A percentile compares a stretch with the other conserved stretches of the same genome.
These are phyloP conservation scores for Heterodera filipjevi DNA, from an alignment of 2,888 invertebrate species.

Conservation along the genomic window DNA sequence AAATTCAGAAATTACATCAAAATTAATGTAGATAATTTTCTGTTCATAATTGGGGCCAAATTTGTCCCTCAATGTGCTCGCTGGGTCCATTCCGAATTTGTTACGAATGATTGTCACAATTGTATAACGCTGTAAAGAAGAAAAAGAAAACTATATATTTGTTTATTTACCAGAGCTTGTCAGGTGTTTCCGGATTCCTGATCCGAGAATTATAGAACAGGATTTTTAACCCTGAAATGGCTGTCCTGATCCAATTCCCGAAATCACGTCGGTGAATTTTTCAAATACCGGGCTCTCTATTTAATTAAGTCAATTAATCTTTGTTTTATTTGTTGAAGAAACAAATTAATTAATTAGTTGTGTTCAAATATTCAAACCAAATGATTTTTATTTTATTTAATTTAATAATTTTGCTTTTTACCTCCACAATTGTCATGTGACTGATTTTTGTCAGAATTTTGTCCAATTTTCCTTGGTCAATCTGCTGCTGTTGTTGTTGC, in stretches of 20 bases:
- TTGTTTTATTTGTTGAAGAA: too few species aligned
- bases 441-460: not conserved
- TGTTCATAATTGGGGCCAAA: not conserved
- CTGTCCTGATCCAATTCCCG: too few species aligned
- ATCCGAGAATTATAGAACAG: too few species aligned
- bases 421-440: slow-evolving; percentile 2
- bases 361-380: too few species aligned
- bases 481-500: not conserved
- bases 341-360: too few species aligned
- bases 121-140: not conserved
- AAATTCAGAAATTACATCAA: not conserved
- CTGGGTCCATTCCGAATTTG: not conserved
- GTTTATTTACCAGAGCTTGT: too few species aligned
- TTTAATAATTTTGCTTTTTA: not conserved
- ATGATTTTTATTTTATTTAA: too few species aligned
- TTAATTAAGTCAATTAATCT: too few species aligned
- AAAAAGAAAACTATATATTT: not conserved
- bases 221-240: too few species aligned
- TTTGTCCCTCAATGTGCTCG: not conserved
- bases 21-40: not conserved
- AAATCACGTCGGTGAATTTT: too few species aligned
- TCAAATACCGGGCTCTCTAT: too few species aligned
- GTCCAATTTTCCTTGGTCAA: not conserved
- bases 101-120: slow-evolving; percentile 4
- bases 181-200: too few species aligned